Evolutionary conservation across 2,888 invertebrate genomes (phyloP), one percentile per base, ranked within the genome.

Genomic region (Pardosa pseudoannulata): DNA sequence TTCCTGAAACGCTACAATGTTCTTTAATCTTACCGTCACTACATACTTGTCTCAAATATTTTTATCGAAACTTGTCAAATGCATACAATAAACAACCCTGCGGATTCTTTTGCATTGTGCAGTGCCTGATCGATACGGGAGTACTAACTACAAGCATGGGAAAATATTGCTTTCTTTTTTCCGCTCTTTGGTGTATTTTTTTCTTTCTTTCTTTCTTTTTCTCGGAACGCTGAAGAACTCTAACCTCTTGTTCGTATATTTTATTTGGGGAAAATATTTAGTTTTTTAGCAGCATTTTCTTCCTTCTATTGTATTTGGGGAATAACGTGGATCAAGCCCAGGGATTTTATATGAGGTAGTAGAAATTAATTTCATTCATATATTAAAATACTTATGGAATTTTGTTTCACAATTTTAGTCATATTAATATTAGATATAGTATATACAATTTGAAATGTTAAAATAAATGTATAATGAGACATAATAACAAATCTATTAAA

Each of bases 231-330:
- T 19, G 23, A 56, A 56, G 23, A 56, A 56, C 56, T 23, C 56
- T 56, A 56, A 56, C 56, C 56, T 56, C 56, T 56, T 16, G 19
- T 56, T 56, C 56, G 19, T 23, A 23, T 19, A 19, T 56, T 56
- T 56, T 56, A 56, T 56, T 56, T 56, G 16, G 16, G 56, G 13
- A 19, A 56, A 56, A 56, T 56, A 56, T 56, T 56, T 56, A 46
- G 46, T 46, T 9, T 36, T 36, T 36, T 36, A 7, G 36, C 9
- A n/a, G n/a, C n/a, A n/a, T n/a, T n/a, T n/a, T n/a, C n/a, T 9
- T 36, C 9, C 9, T 36, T 36, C 36, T 36, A 7, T 36, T 5
- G 36, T 7, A 36, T 36, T 36, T 36, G 5, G 36, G 9, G 9
- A 36, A 9, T 7, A 36, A 36, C 9, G 36, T 36, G 5, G 36